phyloP scores from a whole-genome alignment of 2,888 invertebrate species.

The Tubulanus polymorphus region DNA sequence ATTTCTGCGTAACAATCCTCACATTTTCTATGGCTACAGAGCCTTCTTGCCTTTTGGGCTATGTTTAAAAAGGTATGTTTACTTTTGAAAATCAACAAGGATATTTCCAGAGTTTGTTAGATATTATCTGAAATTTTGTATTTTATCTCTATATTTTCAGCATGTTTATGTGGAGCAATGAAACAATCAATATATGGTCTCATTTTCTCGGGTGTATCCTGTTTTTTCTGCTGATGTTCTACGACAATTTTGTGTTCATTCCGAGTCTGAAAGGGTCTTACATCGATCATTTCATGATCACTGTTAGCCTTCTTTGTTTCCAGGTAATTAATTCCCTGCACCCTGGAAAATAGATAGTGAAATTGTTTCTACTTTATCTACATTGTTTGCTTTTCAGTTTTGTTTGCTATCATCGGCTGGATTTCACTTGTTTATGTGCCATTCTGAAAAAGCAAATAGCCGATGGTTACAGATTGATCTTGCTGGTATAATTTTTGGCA shows the following conservation, averaged over 20 bases:
- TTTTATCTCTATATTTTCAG: constrained; percentile 58
- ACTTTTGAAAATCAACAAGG: constrained; percentile 4
- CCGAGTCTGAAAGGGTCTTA: constrained; percentile 67
- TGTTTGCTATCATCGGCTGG: constrained; percentile 89
- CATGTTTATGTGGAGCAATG: constrained; percentile 94
- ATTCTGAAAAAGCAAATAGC: constrained; percentile 79
- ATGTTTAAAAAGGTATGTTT: constrained; percentile 67
- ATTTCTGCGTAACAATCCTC: constrained; percentile 82
- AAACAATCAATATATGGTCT: constrained; percentile 96
- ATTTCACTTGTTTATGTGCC: constrained; percentile 92
- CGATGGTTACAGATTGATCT: constrained; percentile 86
- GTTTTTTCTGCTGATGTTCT: constrained; percentile 76
- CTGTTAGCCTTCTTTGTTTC: constrained; percentile 78
- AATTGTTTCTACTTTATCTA: not conserved
- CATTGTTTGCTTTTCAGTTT: constrained; percentile 67
- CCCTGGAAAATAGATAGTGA: not conserved
- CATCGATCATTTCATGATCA: constrained; percentile 80
- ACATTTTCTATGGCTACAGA: constrained; percentile 79
- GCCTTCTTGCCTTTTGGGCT: constrained; percentile 56
- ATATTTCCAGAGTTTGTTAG: not conserved
- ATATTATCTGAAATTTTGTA: not conserved
- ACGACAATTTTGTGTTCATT: constrained; percentile 65
- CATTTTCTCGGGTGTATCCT: constrained; percentile 67
- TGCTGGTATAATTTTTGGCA: constrained; percentile 86
- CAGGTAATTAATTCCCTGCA: constrained; percentile 64